phyloP scores from a whole-genome alignment of 2,113 vertebrate species.

The Platycercus adscitus region DNA sequence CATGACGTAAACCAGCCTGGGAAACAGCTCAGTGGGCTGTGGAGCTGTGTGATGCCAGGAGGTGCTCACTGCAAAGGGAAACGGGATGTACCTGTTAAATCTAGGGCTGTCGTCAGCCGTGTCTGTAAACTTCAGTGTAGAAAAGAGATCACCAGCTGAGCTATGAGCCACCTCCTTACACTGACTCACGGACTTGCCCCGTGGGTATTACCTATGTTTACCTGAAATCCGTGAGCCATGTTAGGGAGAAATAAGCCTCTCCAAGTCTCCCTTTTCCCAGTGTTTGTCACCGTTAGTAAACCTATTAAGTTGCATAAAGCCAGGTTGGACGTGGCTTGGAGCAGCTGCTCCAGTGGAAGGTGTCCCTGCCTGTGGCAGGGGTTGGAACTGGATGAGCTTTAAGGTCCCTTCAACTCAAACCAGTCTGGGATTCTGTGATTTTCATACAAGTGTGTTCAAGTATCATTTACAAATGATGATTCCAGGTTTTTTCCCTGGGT shows the following conservation, averaged over 20 bases:
- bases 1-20: background rate
- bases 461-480: background rate
- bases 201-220: background rate
- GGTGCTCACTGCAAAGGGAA: background rate
- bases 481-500: background rate
- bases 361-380: background rate
- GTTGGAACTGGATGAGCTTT: background rate
- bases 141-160: background rate
- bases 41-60: background rate
- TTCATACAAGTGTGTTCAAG: background rate
- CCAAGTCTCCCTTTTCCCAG: background rate
- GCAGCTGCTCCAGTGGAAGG: background rate
- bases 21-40: background rate
- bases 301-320: background rate
- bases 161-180: rapidly evolving
- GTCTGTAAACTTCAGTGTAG: background rate
- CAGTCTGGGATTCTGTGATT: background rate
- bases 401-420: background rate
- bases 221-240: background rate
- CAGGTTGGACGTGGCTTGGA: background rate
- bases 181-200: background rate
- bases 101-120: background rate
- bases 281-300: background rate
- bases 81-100: background rate
- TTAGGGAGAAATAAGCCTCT: background rate